A percentile compares a stretch with the other conserved stretches of the same genome.
phyloP scores from a whole-genome alignment of 2,888 invertebrate genomes.

The Scrobipalpa atriplicella region DNA sequence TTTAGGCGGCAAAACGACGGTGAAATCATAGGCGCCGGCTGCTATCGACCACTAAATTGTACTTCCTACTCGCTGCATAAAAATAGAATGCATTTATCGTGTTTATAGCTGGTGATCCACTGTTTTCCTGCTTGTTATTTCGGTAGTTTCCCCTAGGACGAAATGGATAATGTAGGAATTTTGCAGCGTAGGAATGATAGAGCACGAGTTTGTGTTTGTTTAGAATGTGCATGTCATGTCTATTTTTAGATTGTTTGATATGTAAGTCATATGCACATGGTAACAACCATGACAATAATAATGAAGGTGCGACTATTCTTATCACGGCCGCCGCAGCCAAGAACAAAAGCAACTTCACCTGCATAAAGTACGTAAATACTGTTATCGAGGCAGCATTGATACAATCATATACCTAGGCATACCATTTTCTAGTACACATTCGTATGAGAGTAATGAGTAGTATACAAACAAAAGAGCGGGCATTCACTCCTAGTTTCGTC shows the following conservation, averaged over 20 bases:
- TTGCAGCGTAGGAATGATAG: not conserved
- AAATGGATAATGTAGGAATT: not conserved
- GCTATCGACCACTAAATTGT: slow-evolving; percentile 22
- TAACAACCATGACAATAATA: slow-evolving; percentile 8
- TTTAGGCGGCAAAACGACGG: slow-evolving; percentile 12
- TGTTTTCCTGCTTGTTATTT: slow-evolving; percentile 23
- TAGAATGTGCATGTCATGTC: not conserved
- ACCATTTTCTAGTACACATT: not conserved
- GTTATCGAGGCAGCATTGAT: slow-evolving; percentile 7
- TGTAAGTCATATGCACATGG: not conserved
- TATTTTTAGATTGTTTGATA: not conserved
- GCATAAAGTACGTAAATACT: not conserved
- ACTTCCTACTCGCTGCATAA: slow-evolving; percentile 22
- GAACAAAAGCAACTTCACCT: slow-evolving; percentile 13
- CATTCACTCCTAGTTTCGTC: slow-evolving; percentile 52
- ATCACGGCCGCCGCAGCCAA: not conserved
- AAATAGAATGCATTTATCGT: slow-evolving; percentile 30
- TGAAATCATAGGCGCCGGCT: slow-evolving; percentile 23
- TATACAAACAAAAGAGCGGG: slow-evolving; percentile 51
- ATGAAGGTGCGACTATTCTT: slow-evolving; percentile 9
- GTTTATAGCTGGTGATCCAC: slow-evolving; percentile 18
- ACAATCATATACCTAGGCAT: not conserved
- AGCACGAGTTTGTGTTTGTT: not conserved
- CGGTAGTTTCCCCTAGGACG: not conserved
- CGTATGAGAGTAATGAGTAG: slow-evolving; percentile 30